Conservation (phyloP, 1,140 invertebrate genomes). For the Panagrolaimus sp. region DNA sequence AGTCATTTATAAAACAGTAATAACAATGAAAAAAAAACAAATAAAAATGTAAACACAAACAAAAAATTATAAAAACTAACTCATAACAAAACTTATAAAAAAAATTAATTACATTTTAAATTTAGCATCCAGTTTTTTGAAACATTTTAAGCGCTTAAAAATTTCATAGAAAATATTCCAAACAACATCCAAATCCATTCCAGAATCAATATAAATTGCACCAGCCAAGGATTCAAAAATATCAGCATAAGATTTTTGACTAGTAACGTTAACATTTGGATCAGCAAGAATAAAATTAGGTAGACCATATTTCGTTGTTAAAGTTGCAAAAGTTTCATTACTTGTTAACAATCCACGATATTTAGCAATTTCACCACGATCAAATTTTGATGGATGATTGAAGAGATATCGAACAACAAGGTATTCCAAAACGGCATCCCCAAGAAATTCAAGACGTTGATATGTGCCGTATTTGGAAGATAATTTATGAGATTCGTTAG, state of each 20-base stretch:
- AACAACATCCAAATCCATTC: slow-evolving; percentile 87
- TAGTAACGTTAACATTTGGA: slow-evolving; percentile 60
- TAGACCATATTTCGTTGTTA: slow-evolving; percentile 70
- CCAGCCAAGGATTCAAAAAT: slow-evolving; percentile 96
- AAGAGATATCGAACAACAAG: slow-evolving; percentile 91
- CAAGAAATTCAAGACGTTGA: slow-evolving; percentile 91
- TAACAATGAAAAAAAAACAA: too few species aligned
- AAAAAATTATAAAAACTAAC: too few species aligned
- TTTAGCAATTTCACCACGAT: slow-evolving; percentile 90
- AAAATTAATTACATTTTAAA: slow-evolving; percentile 61
- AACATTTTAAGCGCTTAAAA: slow-evolving; percentile 94
- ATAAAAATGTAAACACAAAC: too few species aligned
- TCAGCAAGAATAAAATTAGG: slow-evolving; percentile 65
- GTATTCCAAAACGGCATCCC: slow-evolving; percentile 94
- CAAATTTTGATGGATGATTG: slow-evolving; percentile 78
- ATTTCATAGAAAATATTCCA: slow-evolving; percentile 90
- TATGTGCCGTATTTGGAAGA: slow-evolving; percentile 95
- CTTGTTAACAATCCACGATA: slow-evolving; percentile 93
- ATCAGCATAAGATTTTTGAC: slow-evolving; percentile 93
- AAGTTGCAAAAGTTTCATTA: slow-evolving; percentile 95
- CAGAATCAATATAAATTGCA: slow-evolving; percentile 89
- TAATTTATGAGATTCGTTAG: slow-evolving; percentile 87
- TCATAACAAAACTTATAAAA: slow-evolving; percentile 95
- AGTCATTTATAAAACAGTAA: too few species aligned
- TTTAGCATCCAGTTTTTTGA: slow-evolving; percentile 86